phyloP scores from a whole-genome alignment of 2,888 invertebrate genomes.

The Drosophila lacicola region DNA sequence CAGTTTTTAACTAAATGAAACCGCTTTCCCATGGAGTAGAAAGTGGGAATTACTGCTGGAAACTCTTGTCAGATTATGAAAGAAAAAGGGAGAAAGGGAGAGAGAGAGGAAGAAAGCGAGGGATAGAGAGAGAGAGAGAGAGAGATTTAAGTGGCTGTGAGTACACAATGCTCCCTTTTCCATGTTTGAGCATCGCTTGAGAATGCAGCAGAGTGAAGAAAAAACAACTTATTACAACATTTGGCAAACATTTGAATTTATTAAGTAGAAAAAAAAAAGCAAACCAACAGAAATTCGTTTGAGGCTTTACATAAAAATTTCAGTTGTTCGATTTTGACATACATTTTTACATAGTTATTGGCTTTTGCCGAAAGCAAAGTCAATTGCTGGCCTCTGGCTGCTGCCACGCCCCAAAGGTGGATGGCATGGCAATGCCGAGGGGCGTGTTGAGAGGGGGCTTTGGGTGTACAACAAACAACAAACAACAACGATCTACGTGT shows the following conservation, averaged over 20 bases:
- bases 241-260: slow-evolving; percentile 60
- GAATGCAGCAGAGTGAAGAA: slow-evolving; percentile 19
- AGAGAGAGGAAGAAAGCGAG: too few species aligned
- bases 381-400: slow-evolving; percentile 51
- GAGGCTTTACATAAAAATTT: slow-evolving; percentile 42
- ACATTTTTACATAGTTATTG: slow-evolving; percentile 51
- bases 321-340: slow-evolving; percentile 52
- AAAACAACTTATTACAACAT: slow-evolving; percentile 55
- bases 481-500: slow-evolving; percentile 56
- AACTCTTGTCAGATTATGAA: too few species aligned
- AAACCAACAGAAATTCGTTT: slow-evolving; percentile 25
- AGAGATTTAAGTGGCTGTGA: slow-evolving; percentile 2
- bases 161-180: slow-evolving; percentile 11
- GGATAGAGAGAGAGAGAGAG: background rate
- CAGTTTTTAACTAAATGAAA: too few species aligned
- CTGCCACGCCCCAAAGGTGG: slow-evolving; percentile 28
- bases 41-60: too few species aligned
- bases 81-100: too few species aligned
- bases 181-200: slow-evolving; percentile 20
- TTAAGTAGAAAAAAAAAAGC: background rate
- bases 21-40: too few species aligned
- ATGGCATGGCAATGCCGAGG: too few species aligned
- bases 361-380: slow-evolving; percentile 58
- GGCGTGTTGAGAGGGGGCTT: background rate
- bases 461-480: slow-evolving; percentile 22